Percentiles rank a stretch among this genome's conserved stretches.
Conservation (phyloP, 2,888 invertebrate species). For the Chironomus riparius region DNA sequence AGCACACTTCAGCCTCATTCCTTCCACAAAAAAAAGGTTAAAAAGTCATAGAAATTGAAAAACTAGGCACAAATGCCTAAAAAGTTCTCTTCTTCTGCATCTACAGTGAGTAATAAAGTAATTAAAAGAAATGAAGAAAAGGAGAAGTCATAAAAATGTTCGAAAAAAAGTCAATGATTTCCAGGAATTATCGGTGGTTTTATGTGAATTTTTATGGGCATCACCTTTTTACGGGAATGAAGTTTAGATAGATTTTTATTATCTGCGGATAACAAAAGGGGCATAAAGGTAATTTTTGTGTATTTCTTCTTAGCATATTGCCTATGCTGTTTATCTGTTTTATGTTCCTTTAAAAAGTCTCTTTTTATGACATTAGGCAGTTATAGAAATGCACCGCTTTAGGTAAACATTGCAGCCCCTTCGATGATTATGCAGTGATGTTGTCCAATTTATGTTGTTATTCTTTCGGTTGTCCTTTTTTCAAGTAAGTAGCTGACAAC, state of each 20-base stretch:
- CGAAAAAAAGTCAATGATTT: conserved; percentile 25
- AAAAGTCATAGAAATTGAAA: not conserved
- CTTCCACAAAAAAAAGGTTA: no score
- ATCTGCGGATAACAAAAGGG: conserved; percentile 13
- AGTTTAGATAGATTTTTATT: not conserved
- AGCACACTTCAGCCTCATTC: no score
- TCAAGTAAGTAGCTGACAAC: no score
- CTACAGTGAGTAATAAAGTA: conserved; percentile 18
- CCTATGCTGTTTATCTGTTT: conserved; percentile 18
- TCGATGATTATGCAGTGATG: not conserved
- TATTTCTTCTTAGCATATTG: not conserved
- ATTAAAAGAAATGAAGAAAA: not conserved
- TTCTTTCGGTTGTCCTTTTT: no score
- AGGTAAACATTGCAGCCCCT: not conserved
- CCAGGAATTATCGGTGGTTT: conserved; percentile 17
- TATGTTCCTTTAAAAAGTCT: not conserved
- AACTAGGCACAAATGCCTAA: not conserved
- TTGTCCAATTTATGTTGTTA: not conserved
- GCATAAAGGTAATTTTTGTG: conserved; percentile 14
- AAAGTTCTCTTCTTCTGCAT: not conserved
- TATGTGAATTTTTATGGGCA: conserved; percentile 9
- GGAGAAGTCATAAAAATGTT: conserved; percentile 14
- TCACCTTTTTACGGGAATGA: conserved; percentile 3
- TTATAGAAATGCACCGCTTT: not conserved
- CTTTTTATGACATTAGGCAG: not conserved